phyloP scores from a whole-genome alignment of 2,113 vertebrate species.

The Laticauda colubrina region DNA sequence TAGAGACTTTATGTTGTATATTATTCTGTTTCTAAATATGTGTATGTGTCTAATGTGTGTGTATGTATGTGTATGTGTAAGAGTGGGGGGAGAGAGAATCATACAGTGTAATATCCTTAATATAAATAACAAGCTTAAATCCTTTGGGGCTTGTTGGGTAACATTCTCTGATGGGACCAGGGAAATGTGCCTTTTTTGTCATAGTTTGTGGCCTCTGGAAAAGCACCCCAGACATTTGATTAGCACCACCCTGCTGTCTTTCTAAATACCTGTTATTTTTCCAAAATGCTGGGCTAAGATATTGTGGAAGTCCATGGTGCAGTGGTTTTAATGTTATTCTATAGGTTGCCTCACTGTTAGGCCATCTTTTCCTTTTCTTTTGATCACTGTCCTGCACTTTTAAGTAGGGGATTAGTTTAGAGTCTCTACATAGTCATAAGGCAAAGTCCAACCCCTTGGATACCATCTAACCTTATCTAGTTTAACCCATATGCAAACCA shows the following conservation, averaged over 20 bases:
- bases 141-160: neutral
- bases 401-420: neutral
- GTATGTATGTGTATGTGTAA: too few species aligned
- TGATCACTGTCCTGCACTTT: neutral
- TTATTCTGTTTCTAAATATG: neutral
- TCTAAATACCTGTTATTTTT: neutral
- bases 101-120: neutral
- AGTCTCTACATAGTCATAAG: neutral
- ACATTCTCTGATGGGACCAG: neutral
- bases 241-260: neutral
- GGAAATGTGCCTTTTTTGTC: neutral
- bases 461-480: neutral
- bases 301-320: neutral
- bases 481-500: neutral
- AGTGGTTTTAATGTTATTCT: neutral
- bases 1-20: neutral
- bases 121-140: neutral
- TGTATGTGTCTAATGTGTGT: neutral
- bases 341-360: neutral
- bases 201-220: neutral
- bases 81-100: neutral
- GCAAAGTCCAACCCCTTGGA: neutral
- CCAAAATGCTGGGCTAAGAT: neutral
- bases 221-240: neutral
- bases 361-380: neutral